A percentile compares a stretch with the other conserved stretches of the same genome.
These are phyloP conservation scores for Trachelus stipa DNA, from an alignment of 2,888 invertebrate genomes.

Conservation along the genomic window DNA sequence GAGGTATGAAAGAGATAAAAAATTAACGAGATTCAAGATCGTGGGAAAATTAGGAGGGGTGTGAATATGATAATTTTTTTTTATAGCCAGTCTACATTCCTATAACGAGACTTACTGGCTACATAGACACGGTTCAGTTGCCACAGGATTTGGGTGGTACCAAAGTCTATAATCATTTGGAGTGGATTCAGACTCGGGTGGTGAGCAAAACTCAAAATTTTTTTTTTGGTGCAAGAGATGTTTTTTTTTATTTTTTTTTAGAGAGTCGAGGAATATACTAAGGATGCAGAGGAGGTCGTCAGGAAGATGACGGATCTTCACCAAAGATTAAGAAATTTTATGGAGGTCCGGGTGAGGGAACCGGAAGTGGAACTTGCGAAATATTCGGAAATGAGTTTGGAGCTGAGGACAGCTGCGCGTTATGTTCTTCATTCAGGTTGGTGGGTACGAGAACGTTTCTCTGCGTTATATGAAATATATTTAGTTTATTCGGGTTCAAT, in stretches of 20 bases:
- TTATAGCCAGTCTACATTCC: slow-evolving; percentile 79
- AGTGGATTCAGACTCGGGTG: slow-evolving; percentile 82
- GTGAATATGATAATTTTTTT: slow-evolving; percentile 12
- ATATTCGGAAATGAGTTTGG: slow-evolving; percentile 69
- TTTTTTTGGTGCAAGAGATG: not conserved
- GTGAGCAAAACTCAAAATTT: slow-evolving; percentile 67
- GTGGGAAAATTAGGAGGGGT: not conserved
- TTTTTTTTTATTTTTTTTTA: slow-evolving; percentile 48
- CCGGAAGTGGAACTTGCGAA: slow-evolving; percentile 71
- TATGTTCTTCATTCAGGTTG: slow-evolving; percentile 55
- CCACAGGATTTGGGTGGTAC: slow-evolving; percentile 80
- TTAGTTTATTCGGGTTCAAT: not conserved
- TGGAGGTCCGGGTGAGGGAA: slow-evolving; percentile 70
- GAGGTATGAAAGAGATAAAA: slow-evolving; percentile 66
- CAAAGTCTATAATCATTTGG: slow-evolving; percentile 77
- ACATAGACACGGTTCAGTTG: slow-evolving; percentile 77
- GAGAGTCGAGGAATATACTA: slow-evolving; percentile 78
- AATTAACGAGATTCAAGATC: not conserved
- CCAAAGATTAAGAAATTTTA: slow-evolving; percentile 70
- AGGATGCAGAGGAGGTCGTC: slow-evolving; percentile 72
- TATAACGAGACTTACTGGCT: slow-evolving; percentile 75
- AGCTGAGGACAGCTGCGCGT: slow-evolving; percentile 48
- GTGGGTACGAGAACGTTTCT: slow-evolving; percentile 9
- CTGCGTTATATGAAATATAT: not conserved
- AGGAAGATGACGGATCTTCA: slow-evolving; percentile 74